phyloP scores from a whole-genome alignment of 2,797 vertebrate genomes.

The Channallabes apus region DNA sequence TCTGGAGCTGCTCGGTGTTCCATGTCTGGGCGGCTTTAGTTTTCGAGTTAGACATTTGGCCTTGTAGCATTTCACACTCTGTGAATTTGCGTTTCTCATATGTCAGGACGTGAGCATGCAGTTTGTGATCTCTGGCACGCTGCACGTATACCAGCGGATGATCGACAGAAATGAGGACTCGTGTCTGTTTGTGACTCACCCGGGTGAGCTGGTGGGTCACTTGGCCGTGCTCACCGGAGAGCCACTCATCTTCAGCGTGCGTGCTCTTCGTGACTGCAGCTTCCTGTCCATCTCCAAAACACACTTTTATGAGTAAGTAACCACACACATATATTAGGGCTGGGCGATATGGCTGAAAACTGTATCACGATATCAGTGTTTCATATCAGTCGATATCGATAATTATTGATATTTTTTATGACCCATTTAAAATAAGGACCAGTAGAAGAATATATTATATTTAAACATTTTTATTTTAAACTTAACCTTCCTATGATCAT shows the following conservation, averaged over 20 bases:
- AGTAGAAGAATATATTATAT: no score
- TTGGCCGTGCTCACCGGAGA: conserved; percentile 92
- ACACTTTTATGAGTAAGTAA: conserved; percentile 88
- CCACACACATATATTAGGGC: neutral
- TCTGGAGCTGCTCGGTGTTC: no score
- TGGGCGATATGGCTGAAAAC: no score
- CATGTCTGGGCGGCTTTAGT: neutral
- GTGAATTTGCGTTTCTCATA: neutral
- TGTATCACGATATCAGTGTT: no score
- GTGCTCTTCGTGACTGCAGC: conserved; percentile 86
- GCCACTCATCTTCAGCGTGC: conserved; percentile 90
- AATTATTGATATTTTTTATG: no score
- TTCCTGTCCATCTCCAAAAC: conserved; percentile 91
- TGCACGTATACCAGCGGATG: conserved; percentile 92
- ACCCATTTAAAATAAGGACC: no score
- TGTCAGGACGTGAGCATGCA: conserved; percentile 85
- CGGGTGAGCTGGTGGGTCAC: conserved; percentile 91
- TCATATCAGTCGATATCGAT: no score
- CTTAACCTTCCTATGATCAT: no score
- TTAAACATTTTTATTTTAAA: no score
- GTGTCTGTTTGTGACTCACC: conserved; percentile 88
- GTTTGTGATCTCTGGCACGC: conserved; percentile 87
- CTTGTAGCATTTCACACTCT: neutral
- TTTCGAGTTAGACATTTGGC: neutral
- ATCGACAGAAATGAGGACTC: conserved; percentile 88